Evolutionary conservation across 2,797 vertebrate species (phyloP), one percentile per base, ranked within the genome.

Genomic region (Antennarius maculatus): DNA sequence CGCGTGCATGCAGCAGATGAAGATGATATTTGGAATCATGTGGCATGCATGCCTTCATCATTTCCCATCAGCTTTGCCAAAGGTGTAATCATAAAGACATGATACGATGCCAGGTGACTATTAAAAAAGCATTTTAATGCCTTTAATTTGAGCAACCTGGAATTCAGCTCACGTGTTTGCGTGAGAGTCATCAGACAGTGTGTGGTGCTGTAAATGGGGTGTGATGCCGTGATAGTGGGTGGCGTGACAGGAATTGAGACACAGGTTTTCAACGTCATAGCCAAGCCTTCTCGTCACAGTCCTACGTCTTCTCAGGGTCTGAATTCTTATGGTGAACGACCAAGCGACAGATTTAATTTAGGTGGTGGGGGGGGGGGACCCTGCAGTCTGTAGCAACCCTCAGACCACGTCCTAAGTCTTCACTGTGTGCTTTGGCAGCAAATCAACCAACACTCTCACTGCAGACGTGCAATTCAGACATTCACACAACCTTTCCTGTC

Each of bases 391-490:
- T 61, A 27, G 6, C 65, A 63, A 60, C 57, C 53, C 46, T 5
- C 60, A 13, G 49, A 74, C 66, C 59, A 6, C 28, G n/a, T 27
- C 50, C 28, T 5, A 31, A 65, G n/a, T 47, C 57, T 76, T 76
- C 63, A 61, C 65, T 87, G 75, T 82, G 49, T 79, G 72, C 80
- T 81, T 86, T 88, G 88, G 82, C 86, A 83, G 37, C 71, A 66
- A 81, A 73, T 91, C 85, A 81, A 60, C 23, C 48, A 16, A 60
- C 76, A 46, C 62, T 67, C 66, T 69, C 66, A 49, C 61, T 14
- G 55, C 51, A 78, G 69, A 68, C 78, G 80, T 47, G 14, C 73
- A 70, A 77, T 67, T 61, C n/a, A 4, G 28, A 55, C 63, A 74
- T 58, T 64, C 45, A 39, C 56, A 34, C 70, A 41, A 16, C 54